Evolutionary conservation across 2,797 vertebrate genomes (phyloP).

Genomic region (Poecilia gillii): DNA sequence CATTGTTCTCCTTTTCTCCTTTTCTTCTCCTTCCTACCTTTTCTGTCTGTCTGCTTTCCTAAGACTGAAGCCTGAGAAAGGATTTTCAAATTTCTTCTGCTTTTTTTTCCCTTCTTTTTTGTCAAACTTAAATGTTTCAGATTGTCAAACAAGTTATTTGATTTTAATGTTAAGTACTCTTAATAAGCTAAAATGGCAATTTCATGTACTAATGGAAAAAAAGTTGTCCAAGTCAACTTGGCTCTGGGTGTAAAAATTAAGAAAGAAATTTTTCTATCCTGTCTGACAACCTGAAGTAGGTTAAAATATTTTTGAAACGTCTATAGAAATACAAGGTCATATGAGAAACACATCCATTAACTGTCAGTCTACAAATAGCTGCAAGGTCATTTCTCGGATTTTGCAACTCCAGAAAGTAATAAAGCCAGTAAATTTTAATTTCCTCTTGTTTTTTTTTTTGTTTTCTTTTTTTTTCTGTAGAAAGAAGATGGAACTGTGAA

Average conservation of each 20-base stretch:
- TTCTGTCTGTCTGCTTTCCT: not conserved
- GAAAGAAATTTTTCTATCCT: not conserved
- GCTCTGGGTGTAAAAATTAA: not conserved
- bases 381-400: not conserved
- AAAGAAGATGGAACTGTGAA: conserved; percentile 97
- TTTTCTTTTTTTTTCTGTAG: conserved; percentile 67
- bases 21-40: conserved; percentile 29
- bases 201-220: not conserved
- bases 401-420: not conserved
- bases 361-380: not conserved
- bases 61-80: conserved; percentile 6
- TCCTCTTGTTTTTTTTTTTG: conserved; percentile 10
- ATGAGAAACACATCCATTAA: not conserved
- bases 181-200: not conserved
- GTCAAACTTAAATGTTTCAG: not conserved
- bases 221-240: not conserved
- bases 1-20: conserved; percentile 31
- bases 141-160: not conserved
- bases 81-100: not conserved
- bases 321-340: not conserved
- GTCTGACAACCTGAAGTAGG: not conserved
- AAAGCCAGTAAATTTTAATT: not conserved
- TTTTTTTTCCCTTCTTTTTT: not conserved
- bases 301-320: not conserved
- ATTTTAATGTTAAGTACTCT: not conserved